Conservation (phyloP, 2,113 vertebrate genomes). For the Petrocephalus microphthalmus region DNA sequence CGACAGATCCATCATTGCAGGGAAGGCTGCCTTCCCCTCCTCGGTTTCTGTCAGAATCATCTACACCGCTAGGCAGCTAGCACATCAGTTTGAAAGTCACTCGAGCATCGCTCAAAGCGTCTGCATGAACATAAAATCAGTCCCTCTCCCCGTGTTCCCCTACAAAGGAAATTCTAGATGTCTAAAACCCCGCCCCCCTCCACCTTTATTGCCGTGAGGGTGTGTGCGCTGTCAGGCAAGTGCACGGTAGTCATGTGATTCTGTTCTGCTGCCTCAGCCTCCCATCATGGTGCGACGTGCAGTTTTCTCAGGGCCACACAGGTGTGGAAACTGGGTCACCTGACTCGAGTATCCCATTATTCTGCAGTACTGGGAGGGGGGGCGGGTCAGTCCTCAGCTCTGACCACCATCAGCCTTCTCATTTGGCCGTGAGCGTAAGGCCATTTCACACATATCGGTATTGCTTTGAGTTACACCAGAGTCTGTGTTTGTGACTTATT, state of each 20-base stretch:
- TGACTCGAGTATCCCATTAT: neutral
- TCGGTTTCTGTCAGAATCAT: neutral
- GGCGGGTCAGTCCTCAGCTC: neutral
- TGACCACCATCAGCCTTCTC: neutral
- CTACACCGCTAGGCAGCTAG: neutral
- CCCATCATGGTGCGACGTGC: neutral
- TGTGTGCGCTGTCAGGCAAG: neutral
- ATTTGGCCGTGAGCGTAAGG: neutral
- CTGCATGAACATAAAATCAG: neutral
- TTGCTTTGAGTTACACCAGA: neutral
- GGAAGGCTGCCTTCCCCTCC: neutral
- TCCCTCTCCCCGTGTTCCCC: neutral
- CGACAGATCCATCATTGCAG: neutral
- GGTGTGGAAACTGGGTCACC: conserved; percentile 17
- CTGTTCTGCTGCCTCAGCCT: conserved; percentile 11
- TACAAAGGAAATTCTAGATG: neutral
- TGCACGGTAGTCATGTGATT: neutral
- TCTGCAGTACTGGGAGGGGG: neutral
- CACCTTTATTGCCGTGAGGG: neutral
- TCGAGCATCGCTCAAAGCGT: neutral
- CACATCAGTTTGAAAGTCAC: neutral
- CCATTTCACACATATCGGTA: neutral
- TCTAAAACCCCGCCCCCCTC: neutral
- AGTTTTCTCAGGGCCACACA: conserved; percentile 9
- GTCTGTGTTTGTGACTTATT: neutral